Conservation (phyloP, 2,888 invertebrate genomes). For the Pollenia labialis region DNA sequence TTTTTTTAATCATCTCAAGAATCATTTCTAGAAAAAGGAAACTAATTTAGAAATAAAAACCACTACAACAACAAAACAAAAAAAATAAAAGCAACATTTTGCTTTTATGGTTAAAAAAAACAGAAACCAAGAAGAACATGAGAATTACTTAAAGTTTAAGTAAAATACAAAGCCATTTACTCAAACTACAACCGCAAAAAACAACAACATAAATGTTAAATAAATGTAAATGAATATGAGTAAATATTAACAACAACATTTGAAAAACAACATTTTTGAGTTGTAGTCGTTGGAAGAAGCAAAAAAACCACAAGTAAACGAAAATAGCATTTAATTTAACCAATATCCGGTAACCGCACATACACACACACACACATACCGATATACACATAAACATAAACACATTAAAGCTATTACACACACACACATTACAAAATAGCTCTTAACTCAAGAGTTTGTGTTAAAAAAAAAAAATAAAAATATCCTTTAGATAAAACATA, state of each 20-base stretch:
- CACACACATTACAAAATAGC: too few species aligned
- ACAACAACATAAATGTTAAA: constrained; percentile 59
- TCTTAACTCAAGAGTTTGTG: background rate
- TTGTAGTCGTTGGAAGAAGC: constrained; percentile 2
- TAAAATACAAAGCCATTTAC: constrained; percentile 44
- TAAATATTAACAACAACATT: constrained; percentile 68
- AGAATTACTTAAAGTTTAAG: constrained; percentile 36
- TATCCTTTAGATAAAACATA: constrained; percentile 39
- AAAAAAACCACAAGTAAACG: constrained; percentile 77
- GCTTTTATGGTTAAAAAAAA: constrained; percentile 44
- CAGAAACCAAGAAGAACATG: constrained; percentile 40
- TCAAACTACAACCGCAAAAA: constrained; percentile 28
- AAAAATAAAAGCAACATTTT: constrained; percentile 47
- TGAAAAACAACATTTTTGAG: constrained; percentile 75
- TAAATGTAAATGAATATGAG: constrained; percentile 67
- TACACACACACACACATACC: constrained; percentile 44
- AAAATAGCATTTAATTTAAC: constrained; percentile 79
- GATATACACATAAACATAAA: background rate
- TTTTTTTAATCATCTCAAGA: constrained; percentile 1
- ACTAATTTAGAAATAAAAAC: constrained; percentile 50
- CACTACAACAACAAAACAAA: constrained; percentile 35
- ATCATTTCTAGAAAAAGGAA: constrained; percentile 6
- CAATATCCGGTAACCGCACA: constrained; percentile 74
- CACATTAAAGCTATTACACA: background rate
- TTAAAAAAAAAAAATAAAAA: constrained; percentile 3